phyloP scores from a whole-genome alignment of 2,113 vertebrate species.

The Lophius piscatorius region DNA sequence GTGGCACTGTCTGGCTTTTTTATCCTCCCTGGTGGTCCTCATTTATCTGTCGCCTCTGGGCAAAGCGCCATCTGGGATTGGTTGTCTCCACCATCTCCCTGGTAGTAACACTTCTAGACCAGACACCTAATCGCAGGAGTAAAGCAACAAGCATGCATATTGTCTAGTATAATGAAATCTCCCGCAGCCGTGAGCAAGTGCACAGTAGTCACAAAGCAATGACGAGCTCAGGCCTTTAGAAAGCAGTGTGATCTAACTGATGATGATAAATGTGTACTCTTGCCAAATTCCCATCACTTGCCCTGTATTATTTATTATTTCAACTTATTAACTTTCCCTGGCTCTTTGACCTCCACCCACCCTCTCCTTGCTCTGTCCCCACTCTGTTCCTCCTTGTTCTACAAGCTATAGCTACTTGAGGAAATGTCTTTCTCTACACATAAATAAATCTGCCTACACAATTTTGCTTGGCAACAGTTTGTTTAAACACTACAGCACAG shows the following conservation, averaged over 20 bases:
- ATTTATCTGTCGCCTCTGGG: slow-evolving; percentile 65
- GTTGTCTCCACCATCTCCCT: slow-evolving; percentile 62
- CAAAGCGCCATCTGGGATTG: slow-evolving; percentile 67
- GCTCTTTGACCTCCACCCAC: slow-evolving; percentile 66
- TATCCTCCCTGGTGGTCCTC: slow-evolving; percentile 68
- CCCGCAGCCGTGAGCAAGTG: slow-evolving; percentile 55
- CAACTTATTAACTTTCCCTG: slow-evolving; percentile 78
- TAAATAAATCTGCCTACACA: slow-evolving; percentile 76
- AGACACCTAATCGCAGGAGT: slow-evolving; percentile 48
- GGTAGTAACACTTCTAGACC: slow-evolving; percentile 53
- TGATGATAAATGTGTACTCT: slow-evolving; percentile 47
- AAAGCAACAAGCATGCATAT: slow-evolving; percentile 66
- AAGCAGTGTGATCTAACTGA: slow-evolving; percentile 28
- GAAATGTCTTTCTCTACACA: slow-evolving; percentile 69
- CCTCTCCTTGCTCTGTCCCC: slow-evolving; percentile 45
- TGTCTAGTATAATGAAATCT: slow-evolving; percentile 60
- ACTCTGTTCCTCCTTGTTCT: slow-evolving; percentile 68
- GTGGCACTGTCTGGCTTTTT: slow-evolving; percentile 39
- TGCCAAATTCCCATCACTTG: slow-evolving; percentile 77
- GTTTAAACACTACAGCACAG: slow-evolving; percentile 66
- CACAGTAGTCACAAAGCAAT: slow-evolving; percentile 49
- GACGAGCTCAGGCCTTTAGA: slow-evolving; percentile 13
- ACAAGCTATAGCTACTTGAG: slow-evolving; percentile 72
- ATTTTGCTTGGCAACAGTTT: slow-evolving; percentile 71
- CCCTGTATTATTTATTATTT: slow-evolving; percentile 73